Evolutionary conservation across 2,113 vertebrate species (phyloP), one percentile per base, ranked within the genome.

Genomic region (Plecotus auritus): DNA sequence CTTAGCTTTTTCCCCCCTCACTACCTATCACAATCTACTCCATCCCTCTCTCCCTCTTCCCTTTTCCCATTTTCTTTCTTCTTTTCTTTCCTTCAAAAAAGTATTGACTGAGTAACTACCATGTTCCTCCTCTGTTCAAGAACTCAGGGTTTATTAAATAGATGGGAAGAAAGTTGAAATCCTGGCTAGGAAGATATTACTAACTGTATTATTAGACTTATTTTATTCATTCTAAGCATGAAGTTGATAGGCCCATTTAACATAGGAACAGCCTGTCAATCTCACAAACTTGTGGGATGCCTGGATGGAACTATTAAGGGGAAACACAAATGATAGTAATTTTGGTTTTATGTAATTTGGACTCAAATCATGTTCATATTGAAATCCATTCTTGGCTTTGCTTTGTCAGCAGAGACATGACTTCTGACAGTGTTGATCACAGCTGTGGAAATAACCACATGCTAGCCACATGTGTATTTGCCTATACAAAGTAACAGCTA

Each of bases 291-390:
- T 93, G 35, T 64, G 45, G 61, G 14, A 42, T 85, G n/a, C 85
- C 37, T 94, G 59, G 70, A 81, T 94, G 49, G 30, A 96, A 88
- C 26, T 78, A 77, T 90, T 84, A 93, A 77, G 42, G 51, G 47
- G 94, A 93, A 92, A 66, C 12, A 56, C 22, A 87, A 92, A 92
- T 95, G 69, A 73, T 92, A 76, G 78, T 93, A 56, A 88, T 96
- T 97, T 94, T 95, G 35, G 59, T 95, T 92, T 95, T 95, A 40
- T 88, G 23, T 88, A 73, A 59, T 94, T 92, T 90, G 61, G 32
- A 88, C 18, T 94, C 59, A 88, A 22, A 78, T 91, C 73, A 64
- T 64, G 26, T 88, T 94, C 51, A 54, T 4, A 78, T 40, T 96
- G 77, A 95, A 95, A 93, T 82, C 59, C 1, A 5, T 85, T 89